phyloP scores from a whole-genome alignment of 2,113 vertebrate species.

The Notothenia coriiceps region DNA sequence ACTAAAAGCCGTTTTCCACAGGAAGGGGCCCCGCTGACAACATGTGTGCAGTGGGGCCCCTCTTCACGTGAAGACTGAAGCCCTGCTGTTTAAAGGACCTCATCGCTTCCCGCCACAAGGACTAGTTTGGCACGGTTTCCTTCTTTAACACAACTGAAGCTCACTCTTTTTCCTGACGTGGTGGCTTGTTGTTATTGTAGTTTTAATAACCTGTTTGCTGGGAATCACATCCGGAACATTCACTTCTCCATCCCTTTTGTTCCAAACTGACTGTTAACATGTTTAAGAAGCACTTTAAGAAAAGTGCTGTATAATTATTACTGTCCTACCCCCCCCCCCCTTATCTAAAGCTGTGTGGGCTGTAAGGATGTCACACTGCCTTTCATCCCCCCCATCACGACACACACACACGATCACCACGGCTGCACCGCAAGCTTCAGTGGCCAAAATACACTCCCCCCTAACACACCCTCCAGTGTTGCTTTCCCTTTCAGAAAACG shows the following conservation, averaged over 20 bases:
- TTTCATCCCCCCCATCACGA: constrained; percentile 16
- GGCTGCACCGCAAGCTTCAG: constrained; percentile 22
- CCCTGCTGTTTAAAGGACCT: constrained; percentile 44
- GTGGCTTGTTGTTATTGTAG: constrained; percentile 59
- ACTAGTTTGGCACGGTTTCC: not conserved
- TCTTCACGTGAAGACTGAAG: constrained; percentile 28
- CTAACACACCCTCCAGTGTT: constrained; percentile 14
- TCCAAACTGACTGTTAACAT: constrained; percentile 57
- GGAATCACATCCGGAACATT: constrained; percentile 30
- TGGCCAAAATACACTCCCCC: constrained; percentile 22
- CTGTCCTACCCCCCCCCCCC: not conserved
- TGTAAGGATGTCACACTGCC: constrained; percentile 46
- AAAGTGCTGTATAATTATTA: constrained; percentile 50
- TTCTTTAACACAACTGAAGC: constrained; percentile 49
- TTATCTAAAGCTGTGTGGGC: constrained; percentile 18
- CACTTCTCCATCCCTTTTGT: constrained; percentile 6
- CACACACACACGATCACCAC: constrained; percentile 6
- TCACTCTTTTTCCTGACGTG: constrained; percentile 34
- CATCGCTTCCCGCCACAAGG: not conserved
- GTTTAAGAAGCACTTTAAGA: constrained; percentile 61
- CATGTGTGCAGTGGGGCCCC: not conserved
- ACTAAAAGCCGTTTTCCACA: constrained; percentile 16
- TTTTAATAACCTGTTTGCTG: constrained; percentile 42
- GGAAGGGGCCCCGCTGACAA: not conserved
- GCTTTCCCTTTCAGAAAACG: constrained; percentile 14